Evolutionary conservation across 2,113 vertebrate species (phyloP), one percentile per base, ranked within the genome.

Genomic region (Grammomys dolichurus): DNA sequence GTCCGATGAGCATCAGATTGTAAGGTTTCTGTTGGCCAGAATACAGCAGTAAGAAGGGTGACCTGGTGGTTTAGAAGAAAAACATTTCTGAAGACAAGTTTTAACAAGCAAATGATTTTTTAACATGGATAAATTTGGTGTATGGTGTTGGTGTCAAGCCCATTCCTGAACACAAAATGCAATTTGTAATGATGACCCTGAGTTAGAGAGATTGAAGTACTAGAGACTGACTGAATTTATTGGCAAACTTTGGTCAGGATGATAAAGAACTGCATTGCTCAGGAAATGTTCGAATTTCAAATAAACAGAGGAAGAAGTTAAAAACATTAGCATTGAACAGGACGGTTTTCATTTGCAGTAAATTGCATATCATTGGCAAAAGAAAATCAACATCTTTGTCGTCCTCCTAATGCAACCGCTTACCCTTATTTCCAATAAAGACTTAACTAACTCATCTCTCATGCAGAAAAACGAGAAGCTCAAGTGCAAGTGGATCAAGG

Each of bases 281-380:
- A 92, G 51, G 51, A 93, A 91, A 84, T 31, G 54, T 31, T 91
- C 28, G 1, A n/a, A 51, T 56, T 72, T 17, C 36, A 85, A 91
- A 94, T 73, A 81, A 85, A 95, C 75, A 22, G 43, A 67, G 40
- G 11, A 43, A 86, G 89, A 54, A 86, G 33, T 36, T 40, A 5
- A 91, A 58, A 86, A 13, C 3, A 56, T 92, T 33, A 63, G 56
- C 73, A 77, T n/a, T 89, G 31, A 70, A 93, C 81, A 95, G 87
- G 20, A 36, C 46, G n/a, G 33, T 73, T 90, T 63, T 24, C 43
- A 43, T 26, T 85, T 89, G 20, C 26, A 22, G 56, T 87, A 95
- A 91, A 54, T 56, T 1, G 85, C 9, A 24, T 28, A 24, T 75
- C 46, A 56, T 89, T 51, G 40, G 26, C 60, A 43, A 60, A 96